phyloP scores from a whole-genome alignment of 53 echinoderm and acorn worm species.

The Apostichopus leukothele region DNA sequence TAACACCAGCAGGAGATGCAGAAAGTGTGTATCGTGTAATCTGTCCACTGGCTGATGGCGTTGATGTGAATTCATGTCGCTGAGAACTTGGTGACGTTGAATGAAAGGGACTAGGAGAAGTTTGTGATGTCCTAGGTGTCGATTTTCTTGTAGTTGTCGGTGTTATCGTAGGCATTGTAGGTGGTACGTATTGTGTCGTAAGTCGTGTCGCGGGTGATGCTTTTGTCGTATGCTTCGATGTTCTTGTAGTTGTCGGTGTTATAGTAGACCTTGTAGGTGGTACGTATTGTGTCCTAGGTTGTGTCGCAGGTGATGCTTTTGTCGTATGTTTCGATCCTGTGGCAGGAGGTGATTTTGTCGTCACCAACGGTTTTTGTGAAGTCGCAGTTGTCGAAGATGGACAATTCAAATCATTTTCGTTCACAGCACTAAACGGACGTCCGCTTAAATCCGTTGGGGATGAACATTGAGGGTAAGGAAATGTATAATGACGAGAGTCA shows the following conservation, averaged over 20 bases:
- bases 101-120: no score
- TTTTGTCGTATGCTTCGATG: neutral
- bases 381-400: neutral
- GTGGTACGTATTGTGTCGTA: neutral
- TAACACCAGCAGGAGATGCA: no score
- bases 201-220: neutral
- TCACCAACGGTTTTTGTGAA: neutral
- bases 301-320: neutral
- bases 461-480: neutral
- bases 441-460: neutral
- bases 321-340: neutral
- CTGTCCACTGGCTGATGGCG: no score
- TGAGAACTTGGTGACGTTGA: no score
- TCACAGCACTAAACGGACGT: neutral
- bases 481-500: neutral
- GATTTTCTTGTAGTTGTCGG: neutral
- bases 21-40: no score
- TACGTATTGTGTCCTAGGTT: no score
- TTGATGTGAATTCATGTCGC: no score
- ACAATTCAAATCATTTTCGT: neutral
- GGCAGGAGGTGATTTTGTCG: neutral
- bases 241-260: neutral
- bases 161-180: neutral
- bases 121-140: neutral
- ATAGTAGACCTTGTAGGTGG: neutral